Evolutionary conservation across 64 coral and sea anemone genomes (phyloP).

Genomic region (Montipora foliosa): DNA sequence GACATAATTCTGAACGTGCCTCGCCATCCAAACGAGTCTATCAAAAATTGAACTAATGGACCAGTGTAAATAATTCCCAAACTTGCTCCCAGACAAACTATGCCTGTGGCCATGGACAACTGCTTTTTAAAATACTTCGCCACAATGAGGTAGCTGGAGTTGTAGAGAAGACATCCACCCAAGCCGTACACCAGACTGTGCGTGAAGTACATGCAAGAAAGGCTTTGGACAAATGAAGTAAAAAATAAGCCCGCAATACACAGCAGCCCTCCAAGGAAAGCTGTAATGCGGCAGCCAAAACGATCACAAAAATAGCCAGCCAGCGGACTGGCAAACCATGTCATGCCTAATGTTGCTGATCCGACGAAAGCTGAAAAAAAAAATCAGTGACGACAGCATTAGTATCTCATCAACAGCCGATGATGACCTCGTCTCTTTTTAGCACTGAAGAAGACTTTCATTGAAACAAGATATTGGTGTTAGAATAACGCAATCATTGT

Average conservation of each 20-base stretch:
- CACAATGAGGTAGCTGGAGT: slow-evolving; percentile 33
- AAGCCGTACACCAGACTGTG: slow-evolving; percentile 53
- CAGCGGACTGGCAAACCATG: slow-evolving; percentile 57
- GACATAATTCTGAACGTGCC: slow-evolving; percentile 32
- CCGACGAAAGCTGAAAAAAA: slow-evolving; percentile 64
- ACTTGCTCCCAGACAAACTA: slow-evolving; percentile 37
- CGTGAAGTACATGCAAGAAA: slow-evolving; percentile 56
- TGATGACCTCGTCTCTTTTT: too few species aligned
- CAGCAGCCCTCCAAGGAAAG: slow-evolving; percentile 21
- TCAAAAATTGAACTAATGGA: slow-evolving; percentile 50
- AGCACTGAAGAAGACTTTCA: too few species aligned
- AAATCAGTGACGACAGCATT: too few species aligned
- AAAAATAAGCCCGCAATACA: slow-evolving; percentile 43
- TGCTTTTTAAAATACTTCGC: slow-evolving; percentile 51
- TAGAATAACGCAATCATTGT: too few species aligned
- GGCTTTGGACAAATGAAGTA: slow-evolving; percentile 25
- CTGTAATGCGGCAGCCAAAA: slow-evolving; percentile 58
- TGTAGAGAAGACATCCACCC: slow-evolving; percentile 50
- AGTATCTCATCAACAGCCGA: too few species aligned
- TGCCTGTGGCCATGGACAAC: slow-evolving; percentile 55
- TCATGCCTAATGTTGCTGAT: slow-evolving; percentile 47
- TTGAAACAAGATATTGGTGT: too few species aligned
- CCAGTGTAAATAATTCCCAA: slow-evolving; percentile 46
- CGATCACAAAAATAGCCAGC: slow-evolving; percentile 18
- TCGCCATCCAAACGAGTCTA: slow-evolving; percentile 57